Conservation (phyloP, 2,888 invertebrate species). For the Sinotaia quadrata region DNA sequence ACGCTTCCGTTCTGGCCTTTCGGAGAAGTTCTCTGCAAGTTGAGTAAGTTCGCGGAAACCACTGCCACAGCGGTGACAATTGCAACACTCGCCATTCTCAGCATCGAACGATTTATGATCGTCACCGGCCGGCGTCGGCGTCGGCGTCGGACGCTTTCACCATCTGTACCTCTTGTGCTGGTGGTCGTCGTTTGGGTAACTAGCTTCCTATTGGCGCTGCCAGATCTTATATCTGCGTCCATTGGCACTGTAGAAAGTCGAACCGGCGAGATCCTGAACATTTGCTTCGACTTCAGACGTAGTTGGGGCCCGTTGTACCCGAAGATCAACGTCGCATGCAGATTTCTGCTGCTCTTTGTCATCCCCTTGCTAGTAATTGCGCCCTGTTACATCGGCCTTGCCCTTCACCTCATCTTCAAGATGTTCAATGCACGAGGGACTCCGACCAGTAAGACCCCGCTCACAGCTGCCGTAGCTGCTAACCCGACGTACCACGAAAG, state of each 20-base stretch:
- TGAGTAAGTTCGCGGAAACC: constrained; percentile 44
- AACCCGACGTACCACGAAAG: neutral
- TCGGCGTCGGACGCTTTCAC: constrained; percentile 15
- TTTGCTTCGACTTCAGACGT: constrained; percentile 49
- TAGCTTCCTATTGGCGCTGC: constrained; percentile 37
- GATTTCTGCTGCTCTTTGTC: constrained; percentile 40
- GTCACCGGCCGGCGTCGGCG: constrained; percentile 32
- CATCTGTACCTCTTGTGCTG: constrained; percentile 23
- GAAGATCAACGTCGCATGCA: constrained; percentile 34
- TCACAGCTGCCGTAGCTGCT: neutral
- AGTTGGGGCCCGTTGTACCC: constrained; percentile 45
- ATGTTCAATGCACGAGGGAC: constrained; percentile 16
- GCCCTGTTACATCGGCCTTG: constrained; percentile 35
- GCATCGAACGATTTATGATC: constrained; percentile 44
- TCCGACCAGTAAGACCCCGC: constrained; percentile 29
- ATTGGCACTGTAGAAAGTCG: neutral
- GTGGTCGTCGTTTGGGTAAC: constrained; percentile 41
- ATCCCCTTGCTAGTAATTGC: constrained; percentile 42
- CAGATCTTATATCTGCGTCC: constrained; percentile 40
- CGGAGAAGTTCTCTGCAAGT: constrained; percentile 43
- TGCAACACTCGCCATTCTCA: constrained; percentile 43
- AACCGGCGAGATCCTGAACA: constrained; percentile 9
- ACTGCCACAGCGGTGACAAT: constrained; percentile 40
- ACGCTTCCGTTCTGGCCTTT: constrained; percentile 45
- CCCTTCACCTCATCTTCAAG: constrained; percentile 33